phyloP scores from a whole-genome alignment of 2,888 invertebrate genomes.

The Melanostoma scalare region DNA sequence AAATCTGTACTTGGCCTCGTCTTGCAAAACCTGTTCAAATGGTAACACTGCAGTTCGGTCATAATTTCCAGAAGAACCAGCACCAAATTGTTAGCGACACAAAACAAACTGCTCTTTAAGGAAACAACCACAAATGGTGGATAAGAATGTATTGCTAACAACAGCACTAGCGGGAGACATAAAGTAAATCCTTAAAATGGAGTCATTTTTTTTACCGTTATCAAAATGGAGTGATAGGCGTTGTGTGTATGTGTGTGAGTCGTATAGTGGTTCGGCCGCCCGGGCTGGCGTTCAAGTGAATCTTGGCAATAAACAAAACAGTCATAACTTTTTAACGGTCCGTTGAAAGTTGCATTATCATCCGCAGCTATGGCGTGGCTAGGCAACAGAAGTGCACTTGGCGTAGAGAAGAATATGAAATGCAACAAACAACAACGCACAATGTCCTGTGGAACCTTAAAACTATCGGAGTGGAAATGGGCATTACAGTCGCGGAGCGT shows the following conservation, averaged over 20 bases:
- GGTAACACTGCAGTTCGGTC: no score
- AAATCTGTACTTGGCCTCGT: no score
- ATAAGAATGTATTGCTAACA: slow-evolving; percentile 57
- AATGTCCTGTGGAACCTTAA: slow-evolving; percentile 62
- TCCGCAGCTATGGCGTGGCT: slow-evolving; percentile 9
- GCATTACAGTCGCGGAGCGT: slow-evolving; percentile 64
- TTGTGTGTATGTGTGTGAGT: background rate
- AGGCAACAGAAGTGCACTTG: slow-evolving; percentile 31
- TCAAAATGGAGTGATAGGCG: slow-evolving; percentile 32
- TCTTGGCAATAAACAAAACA: slow-evolving; percentile 70
- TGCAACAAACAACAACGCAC: slow-evolving; percentile 69
- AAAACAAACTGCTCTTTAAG: slow-evolving; percentile 49
- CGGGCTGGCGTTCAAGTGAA: slow-evolving; percentile 48
- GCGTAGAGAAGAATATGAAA: slow-evolving; percentile 43
- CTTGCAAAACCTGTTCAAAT: no score
- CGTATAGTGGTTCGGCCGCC: background rate
- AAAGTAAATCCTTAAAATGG: slow-evolving; percentile 72
- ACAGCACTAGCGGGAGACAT: slow-evolving; percentile 54
- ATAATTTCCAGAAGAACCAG: no score
- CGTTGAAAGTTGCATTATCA: slow-evolving; percentile 42
- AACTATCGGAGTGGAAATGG: slow-evolving; percentile 68
- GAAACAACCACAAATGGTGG: slow-evolving; percentile 43
- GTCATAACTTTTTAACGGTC: slow-evolving; percentile 73
- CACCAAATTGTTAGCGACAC: slow-evolving; percentile 18
- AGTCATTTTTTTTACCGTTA: slow-evolving; percentile 69